A percentile compares a stretch with the other conserved stretches of the same genome.
These are phyloP conservation scores for Arizona elegans DNA, from an alignment of 2,113 vertebrate species.

Conservation along the genomic window DNA sequence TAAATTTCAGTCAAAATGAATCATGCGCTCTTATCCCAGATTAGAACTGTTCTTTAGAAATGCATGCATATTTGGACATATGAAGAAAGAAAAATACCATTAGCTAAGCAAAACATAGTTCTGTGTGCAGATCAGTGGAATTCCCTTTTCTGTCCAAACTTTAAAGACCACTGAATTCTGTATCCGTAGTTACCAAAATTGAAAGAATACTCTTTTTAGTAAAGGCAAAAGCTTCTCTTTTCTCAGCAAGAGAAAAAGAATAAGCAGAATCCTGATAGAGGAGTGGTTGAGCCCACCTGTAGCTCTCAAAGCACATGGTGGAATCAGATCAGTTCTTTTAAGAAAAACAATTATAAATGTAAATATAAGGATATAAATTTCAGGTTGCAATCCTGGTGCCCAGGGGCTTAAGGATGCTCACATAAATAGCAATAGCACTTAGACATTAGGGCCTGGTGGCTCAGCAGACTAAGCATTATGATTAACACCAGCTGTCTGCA, in stretches of 20 bases:
- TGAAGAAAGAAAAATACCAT: neutral
- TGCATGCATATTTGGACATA: neutral
- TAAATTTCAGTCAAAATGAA: neutral
- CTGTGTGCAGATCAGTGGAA: neutral
- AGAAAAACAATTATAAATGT: neutral
- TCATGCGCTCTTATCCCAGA: neutral
- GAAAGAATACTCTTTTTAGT: neutral
- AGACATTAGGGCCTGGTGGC: too few species aligned
- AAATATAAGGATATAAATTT: neutral
- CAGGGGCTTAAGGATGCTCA: neutral
- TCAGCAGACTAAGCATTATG: too few species aligned
- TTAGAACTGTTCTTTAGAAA: neutral
- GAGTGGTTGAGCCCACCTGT: neutral
- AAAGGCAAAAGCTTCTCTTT: neutral
- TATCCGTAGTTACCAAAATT: neutral
- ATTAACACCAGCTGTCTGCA: too few species aligned
- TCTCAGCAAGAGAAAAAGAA: neutral
- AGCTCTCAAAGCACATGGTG: neutral
- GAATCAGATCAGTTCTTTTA: neutral
- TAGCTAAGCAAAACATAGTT: neutral
- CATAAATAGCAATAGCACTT: neutral
- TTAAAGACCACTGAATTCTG: neutral
- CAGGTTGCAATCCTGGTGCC: neutral
- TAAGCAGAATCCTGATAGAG: neutral
- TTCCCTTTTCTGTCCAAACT: slow-evolving; percentile 1